These are phyloP conservation scores for Cherax destructor DNA, from an alignment of 1,140 invertebrate species.

Conservation along the genomic window DNA sequence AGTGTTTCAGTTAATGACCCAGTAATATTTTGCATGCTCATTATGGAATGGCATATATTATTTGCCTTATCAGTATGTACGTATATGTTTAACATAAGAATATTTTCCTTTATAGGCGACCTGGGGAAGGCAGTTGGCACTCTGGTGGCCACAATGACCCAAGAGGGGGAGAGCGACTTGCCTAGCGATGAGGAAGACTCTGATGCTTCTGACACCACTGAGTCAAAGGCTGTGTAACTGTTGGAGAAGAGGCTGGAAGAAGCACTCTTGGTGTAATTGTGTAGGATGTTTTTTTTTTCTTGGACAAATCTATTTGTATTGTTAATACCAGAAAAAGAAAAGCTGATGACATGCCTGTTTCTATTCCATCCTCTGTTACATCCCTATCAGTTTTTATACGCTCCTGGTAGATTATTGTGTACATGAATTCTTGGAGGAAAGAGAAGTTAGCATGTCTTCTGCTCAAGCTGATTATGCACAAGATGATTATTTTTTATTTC, in stretches of 20 bases:
- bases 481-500: not conserved
- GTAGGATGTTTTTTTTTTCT: constrained; percentile 10
- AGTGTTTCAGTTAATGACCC: not conserved
- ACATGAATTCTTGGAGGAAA: constrained; percentile 33
- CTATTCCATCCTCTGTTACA: constrained; percentile 12
- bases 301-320: constrained; percentile 11
- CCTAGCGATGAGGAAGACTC: constrained; percentile 60
- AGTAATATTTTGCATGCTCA: not conserved
- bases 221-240: constrained; percentile 14
- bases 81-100: constrained; percentile 72
- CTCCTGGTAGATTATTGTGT: constrained; percentile 42
- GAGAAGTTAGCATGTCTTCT: constrained; percentile 28
- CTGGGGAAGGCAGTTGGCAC: constrained; percentile 89
- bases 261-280: not conserved
- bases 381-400: constrained; percentile 60
- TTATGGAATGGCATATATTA: not conserved
- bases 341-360: not conserved
- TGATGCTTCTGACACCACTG: constrained; percentile 27
- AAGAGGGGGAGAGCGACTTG: constrained; percentile 79
- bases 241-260: not conserved
- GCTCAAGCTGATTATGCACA: constrained; percentile 25
- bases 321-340: not conserved
- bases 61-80: constrained; percentile 21
- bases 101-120: constrained; percentile 80
- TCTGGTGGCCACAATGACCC: constrained; percentile 90